phyloP scores from a whole-genome alignment of 2,888 invertebrate species.

The Odontocolon sp. region DNA sequence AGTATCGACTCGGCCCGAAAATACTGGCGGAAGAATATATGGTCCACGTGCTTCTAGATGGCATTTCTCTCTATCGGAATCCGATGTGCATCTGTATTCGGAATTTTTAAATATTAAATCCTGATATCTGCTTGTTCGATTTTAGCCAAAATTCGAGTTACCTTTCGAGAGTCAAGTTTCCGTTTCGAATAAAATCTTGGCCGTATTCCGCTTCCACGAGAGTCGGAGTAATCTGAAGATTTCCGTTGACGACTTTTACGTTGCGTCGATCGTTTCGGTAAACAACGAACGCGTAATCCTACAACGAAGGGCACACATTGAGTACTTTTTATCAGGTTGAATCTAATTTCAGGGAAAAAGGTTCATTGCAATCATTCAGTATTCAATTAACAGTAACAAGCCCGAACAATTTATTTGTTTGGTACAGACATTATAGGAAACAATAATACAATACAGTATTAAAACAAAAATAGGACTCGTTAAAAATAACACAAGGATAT shows the following conservation, averaged over 20 bases:
- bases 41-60: conserved; percentile 81
- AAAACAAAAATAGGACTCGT: too few species aligned
- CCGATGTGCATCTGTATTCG: conserved; percentile 80
- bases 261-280: conserved; percentile 84
- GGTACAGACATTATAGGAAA: too few species aligned
- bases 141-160: too few species aligned
- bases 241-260: conserved; percentile 82
- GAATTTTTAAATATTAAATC: background rate
- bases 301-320: background rate
- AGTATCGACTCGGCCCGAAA: conserved; percentile 85
- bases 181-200: conserved; percentile 80
- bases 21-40: conserved; percentile 86
- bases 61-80: conserved; percentile 78
- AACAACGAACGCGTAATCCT: conserved; percentile 88
- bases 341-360: too few species aligned
- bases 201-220: conserved; percentile 83
- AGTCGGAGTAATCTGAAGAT: conserved; percentile 84
- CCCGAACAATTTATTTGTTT: too few species aligned
- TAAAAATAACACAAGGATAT: too few species aligned
- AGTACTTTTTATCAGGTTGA: too few species aligned
- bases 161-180: conserved; percentile 73
- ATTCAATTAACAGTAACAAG: too few species aligned
- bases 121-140: too few species aligned
- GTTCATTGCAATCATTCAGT: too few species aligned
- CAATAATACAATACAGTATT: too few species aligned